A percentile compares a stretch with the other conserved stretches of the same genome.
Conservation (phyloP, 2,888 invertebrate genomes). For the Dusona sp. region DNA sequence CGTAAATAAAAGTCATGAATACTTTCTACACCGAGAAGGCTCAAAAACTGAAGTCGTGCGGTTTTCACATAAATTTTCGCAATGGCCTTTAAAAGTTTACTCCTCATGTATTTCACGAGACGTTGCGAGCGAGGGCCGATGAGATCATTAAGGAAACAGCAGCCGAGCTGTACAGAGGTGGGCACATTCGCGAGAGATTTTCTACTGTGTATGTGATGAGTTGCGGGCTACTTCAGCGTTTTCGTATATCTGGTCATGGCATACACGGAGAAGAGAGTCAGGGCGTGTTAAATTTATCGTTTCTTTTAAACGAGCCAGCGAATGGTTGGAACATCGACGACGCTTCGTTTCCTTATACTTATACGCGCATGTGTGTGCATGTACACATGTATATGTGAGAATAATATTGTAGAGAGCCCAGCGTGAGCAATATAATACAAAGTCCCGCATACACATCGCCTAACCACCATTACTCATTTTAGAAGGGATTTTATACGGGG, state of each 20-base stretch:
- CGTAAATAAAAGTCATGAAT: constrained; percentile 51
- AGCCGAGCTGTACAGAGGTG: constrained; percentile 22
- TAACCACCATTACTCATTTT: constrained; percentile 61
- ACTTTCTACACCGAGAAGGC: neutral
- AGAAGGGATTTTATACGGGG: constrained; percentile 58
- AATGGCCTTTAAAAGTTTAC: constrained; percentile 40
- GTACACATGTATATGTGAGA: constrained; percentile 12
- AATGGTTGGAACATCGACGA: constrained; percentile 36
- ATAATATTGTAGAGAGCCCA: constrained; percentile 54
- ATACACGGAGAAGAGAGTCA: constrained; percentile 11
- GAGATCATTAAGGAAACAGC: constrained; percentile 63
- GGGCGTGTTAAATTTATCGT: constrained; percentile 65
- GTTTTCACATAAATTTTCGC: constrained; percentile 58
- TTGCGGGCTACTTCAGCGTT: constrained; percentile 50
- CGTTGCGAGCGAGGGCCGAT: constrained; percentile 39
- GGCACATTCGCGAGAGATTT: constrained; percentile 7
- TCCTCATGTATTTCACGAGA: constrained; percentile 38
- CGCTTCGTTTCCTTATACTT: constrained; percentile 24
- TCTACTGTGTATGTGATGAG: constrained; percentile 1
- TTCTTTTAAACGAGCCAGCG: constrained; percentile 57
- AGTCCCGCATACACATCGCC: constrained; percentile 21
- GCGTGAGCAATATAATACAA: constrained; percentile 32
- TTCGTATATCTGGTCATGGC: constrained; percentile 20
- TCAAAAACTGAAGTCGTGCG: constrained; percentile 24
- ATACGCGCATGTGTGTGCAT: neutral